phyloP scores from a whole-genome alignment of 2,113 vertebrate genomes.

The Ellobius talpinus region DNA sequence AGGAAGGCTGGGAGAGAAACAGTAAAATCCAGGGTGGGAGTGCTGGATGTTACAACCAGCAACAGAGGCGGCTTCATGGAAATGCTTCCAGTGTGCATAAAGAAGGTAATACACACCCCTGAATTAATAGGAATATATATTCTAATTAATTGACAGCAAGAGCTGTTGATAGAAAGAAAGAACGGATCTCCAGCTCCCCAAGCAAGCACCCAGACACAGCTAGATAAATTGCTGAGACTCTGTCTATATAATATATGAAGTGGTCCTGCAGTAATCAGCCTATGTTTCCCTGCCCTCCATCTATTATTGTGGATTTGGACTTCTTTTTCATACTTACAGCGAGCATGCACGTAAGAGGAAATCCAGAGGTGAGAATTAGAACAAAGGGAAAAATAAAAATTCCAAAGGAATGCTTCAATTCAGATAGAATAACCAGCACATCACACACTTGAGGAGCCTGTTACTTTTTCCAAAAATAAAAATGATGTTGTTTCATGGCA shows the following conservation, averaged over 20 bases:
- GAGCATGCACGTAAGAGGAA: conserved; percentile 46
- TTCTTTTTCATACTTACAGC: conserved; percentile 53
- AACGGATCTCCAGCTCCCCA: conserved; percentile 76
- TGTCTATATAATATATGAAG: conserved; percentile 69
- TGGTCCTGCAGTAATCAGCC: conserved; percentile 68
- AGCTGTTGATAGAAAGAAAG: conserved; percentile 78
- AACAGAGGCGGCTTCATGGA: conserved; percentile 51
- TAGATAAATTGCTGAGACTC: conserved; percentile 78
- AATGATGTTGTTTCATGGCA: neutral
- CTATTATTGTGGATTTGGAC: conserved; percentile 72
- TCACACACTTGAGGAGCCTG: neutral
- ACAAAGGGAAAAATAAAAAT: conserved; percentile 63
- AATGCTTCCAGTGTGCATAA: conserved; percentile 73
- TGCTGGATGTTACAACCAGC: conserved; percentile 18
- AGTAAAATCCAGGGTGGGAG: conserved; percentile 36
- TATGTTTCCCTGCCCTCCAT: conserved; percentile 60
- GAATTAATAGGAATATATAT: conserved; percentile 85
- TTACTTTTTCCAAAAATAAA: conserved; percentile 53
- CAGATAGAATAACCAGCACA: conserved; percentile 3
- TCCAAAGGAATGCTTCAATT: conserved; percentile 46
- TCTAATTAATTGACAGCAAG: conserved; percentile 83
- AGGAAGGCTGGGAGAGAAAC: conserved; percentile 62
- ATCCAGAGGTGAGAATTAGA: conserved; percentile 65
- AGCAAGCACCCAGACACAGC: conserved; percentile 73
- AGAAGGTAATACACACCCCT: conserved; percentile 67